phyloP scores from a whole-genome alignment of 2,888 invertebrate genomes.

The Molorchus minor region DNA sequence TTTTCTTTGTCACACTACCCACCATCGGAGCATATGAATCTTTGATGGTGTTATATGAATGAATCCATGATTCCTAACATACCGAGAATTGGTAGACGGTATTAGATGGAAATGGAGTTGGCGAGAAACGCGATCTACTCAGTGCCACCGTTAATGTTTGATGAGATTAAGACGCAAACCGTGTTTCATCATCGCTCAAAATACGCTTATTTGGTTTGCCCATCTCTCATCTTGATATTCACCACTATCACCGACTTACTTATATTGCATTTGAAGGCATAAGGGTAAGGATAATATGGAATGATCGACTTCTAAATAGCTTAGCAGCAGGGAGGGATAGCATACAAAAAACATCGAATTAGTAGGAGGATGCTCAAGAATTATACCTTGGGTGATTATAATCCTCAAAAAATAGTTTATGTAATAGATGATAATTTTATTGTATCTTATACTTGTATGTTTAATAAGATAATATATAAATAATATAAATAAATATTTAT shows the following conservation, averaged over 20 bases:
- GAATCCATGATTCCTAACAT: constrained; percentile 32
- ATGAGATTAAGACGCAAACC: constrained; percentile 63
- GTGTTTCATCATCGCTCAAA: constrained; percentile 59
- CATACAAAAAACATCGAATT: too few species aligned
- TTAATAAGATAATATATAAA: too few species aligned
- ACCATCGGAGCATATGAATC: constrained; percentile 39
- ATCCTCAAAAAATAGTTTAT: too few species aligned
- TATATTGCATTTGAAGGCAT: constrained; percentile 46
- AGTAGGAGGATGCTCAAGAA: too few species aligned
- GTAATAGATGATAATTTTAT: too few species aligned
- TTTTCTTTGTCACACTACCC: constrained; percentile 32
- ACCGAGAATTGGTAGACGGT: constrained; percentile 35
- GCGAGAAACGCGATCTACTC: constrained; percentile 38
- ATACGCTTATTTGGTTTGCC: constrained; percentile 42
- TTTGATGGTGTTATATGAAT: constrained; percentile 43
- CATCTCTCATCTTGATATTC: constrained; percentile 43
- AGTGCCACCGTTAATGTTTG: constrained; percentile 55
- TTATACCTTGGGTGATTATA: too few species aligned
- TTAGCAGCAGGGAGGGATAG: too few species aligned
- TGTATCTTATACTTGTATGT: too few species aligned
- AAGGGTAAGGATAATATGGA: too few species aligned
- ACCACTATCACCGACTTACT: constrained; percentile 37
- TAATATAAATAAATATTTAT: too few species aligned
- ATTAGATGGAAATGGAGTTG: constrained; percentile 31
- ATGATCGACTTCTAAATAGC: too few species aligned